phyloP scores from a whole-genome alignment of 2,888 invertebrate species.

The Pimpla rufipes region DNA sequence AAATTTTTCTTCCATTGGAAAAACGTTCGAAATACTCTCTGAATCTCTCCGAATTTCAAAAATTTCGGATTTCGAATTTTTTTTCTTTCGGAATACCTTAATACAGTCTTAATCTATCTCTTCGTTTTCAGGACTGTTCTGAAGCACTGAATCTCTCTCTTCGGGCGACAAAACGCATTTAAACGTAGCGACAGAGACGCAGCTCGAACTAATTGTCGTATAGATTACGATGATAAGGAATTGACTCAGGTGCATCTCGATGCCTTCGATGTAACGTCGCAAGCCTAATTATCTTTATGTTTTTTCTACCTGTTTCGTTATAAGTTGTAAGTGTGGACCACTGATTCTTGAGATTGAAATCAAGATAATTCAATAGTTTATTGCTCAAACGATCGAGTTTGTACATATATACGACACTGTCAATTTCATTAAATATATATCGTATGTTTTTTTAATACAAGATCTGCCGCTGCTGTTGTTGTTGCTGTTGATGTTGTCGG shows the following conservation, averaged over 20 bases:
- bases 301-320: conserved; percentile 35
- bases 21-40: no score
- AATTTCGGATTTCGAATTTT: background rate
- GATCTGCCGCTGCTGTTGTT: conserved; percentile 8
- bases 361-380: conserved; percentile 34
- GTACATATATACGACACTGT: conserved; percentile 47
- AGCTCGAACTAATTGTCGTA: conserved; percentile 29
- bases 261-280: background rate
- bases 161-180: no score
- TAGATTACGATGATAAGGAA: conserved; percentile 32
- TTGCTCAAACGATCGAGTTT: conserved; percentile 31
- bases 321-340: conserved; percentile 56
- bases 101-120: conserved; percentile 3
- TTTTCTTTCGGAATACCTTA: background rate
- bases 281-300: background rate
- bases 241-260: conserved; percentile 36
- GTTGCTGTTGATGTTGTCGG: background rate
- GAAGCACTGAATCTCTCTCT: conserved; percentile 58
- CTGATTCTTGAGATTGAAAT: conserved; percentile 35
- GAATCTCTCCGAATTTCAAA: no score
- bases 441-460: conserved; percentile 36
- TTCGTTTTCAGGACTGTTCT: conserved; percentile 66
- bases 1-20: no score
- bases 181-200: background rate
- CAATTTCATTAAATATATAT: conserved; percentile 52